Evolutionary conservation across 1,140 invertebrate species (phyloP), one percentile per base, ranked within the genome.

Genomic region (Hycleus cichorii): DNA sequence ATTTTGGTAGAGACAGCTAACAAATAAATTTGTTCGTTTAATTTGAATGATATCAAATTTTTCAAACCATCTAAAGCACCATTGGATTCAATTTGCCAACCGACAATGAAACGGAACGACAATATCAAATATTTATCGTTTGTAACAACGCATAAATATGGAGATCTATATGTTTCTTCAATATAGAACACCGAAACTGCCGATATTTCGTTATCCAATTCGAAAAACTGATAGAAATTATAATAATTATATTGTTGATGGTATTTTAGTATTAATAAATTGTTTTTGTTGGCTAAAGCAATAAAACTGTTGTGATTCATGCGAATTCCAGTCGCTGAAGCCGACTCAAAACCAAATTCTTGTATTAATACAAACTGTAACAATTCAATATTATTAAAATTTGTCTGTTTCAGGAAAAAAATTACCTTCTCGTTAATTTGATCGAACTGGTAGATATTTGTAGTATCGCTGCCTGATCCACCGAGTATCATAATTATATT

Each of bases 181-280:
- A 58, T 59, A 49, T 72, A 70, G 39, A 69, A 72, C 6, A 63
- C 52, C 6, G 68, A 67, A 24, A 70, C 47, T 54, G 66, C 62
- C 3, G 58, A 42, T 6, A 66, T 60, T 11, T 64, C 63, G 25
- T 53, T 61, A 40, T 69, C 65, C 4, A 64, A 47, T 12, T 47
- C 12, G 38, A 72, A 63, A 24, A 46, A 66, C 59, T 72, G 68
- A 50, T 70, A 69, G 39, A 65, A 64, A 49, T 68, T 64, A 56
- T 71, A 72, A 55, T 68, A 69, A 39, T 70, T 58, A 39, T 57
- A 64, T 39, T 60, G 42, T 6, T 44, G 45, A 59, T 71, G 55
- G 40, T 72, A 71, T 56, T 69, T 69, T 24, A 70, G 57, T 42
- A 72, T 55, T 45, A 61, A 61, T n/a, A 70, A 26, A 8, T 58